phyloP scores from a whole-genome alignment of 2,888 invertebrate species.

The Cryptosula pallasiana region DNA sequence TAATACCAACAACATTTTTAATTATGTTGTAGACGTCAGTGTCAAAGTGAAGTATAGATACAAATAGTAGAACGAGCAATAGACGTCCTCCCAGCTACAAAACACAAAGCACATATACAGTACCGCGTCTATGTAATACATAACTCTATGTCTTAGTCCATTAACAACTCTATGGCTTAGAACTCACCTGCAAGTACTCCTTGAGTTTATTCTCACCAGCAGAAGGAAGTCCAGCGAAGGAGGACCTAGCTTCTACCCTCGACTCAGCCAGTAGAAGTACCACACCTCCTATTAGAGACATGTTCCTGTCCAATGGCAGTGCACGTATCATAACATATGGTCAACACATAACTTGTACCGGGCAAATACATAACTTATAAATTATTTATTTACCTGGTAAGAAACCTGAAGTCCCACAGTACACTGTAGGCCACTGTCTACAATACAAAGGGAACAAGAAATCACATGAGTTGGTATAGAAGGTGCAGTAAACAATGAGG shows the following conservation, averaged over 20 bases:
- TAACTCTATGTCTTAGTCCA: too few species aligned
- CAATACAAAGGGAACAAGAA: constrained; percentile 31
- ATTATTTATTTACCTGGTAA: constrained; percentile 70
- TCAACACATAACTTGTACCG: too few species aligned
- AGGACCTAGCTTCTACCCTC: constrained; percentile 81
- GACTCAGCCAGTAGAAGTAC: constrained; percentile 93
- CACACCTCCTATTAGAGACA: constrained; percentile 95
- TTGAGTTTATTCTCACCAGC: constrained; percentile 77
- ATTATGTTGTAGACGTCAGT: constrained; percentile 76
- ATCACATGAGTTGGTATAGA: too few species aligned
- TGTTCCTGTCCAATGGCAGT: constrained; percentile 61
- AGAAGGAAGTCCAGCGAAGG: constrained; percentile 79
- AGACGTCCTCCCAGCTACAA: constrained; percentile 91
- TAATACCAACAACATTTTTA: constrained; percentile 86
- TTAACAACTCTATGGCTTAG: too few species aligned
- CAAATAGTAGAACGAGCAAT: constrained; percentile 96
- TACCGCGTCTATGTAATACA: too few species aligned
- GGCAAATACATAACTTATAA: too few species aligned
- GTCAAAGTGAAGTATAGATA: constrained; percentile 90
- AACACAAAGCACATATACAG: too few species aligned
- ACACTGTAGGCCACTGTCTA: constrained; percentile 65
- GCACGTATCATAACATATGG: too few species aligned
- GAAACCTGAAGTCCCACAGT: constrained; percentile 94
- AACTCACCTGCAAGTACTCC: constrained; percentile 73
- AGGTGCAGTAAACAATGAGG: too few species aligned